These are phyloP conservation scores for Malurus elegans DNA, from an alignment of 2,113 vertebrate species.

Conservation along the genomic window DNA sequence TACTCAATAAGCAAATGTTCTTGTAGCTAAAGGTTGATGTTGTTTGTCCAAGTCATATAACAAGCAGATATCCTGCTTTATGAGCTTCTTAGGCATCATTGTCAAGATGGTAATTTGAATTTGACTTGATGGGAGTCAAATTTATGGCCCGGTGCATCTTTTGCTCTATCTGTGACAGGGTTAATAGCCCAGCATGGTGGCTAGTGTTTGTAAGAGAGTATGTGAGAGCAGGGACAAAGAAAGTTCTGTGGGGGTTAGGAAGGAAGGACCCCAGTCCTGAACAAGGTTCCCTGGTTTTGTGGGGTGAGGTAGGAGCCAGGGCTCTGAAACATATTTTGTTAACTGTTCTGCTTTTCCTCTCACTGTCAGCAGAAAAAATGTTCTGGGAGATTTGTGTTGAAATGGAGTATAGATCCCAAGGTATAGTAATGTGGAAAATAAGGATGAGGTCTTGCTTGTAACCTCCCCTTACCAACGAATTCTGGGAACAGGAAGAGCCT, in stretches of 20 bases:
- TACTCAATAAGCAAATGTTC: background rate
- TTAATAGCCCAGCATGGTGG: background rate
- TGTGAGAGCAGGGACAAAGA: background rate
- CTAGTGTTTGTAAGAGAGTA: background rate
- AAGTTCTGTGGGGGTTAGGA: background rate
- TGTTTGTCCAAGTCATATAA: background rate
- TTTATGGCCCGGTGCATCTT: background rate
- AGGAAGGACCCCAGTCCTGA: background rate
- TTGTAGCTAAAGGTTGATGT: background rate
- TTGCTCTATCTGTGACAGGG: background rate
- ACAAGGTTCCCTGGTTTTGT: background rate
- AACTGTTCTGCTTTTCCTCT: conserved; percentile 5
- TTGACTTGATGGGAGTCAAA: background rate
- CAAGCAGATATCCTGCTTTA: background rate
- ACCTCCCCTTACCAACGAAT: background rate
- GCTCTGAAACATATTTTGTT: conserved; percentile 2
- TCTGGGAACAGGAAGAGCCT: background rate
- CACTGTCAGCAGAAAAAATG: conserved; percentile 2
- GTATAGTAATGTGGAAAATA: background rate
- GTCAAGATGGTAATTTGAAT: background rate
- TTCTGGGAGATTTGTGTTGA: conserved; percentile 26
- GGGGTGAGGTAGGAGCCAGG: background rate
- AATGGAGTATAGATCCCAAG: conserved; percentile 2
- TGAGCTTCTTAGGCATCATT: background rate
- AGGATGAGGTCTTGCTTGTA: background rate